These are phyloP conservation scores for Atopsyche davidsoni DNA, from an alignment of 1,140 invertebrate genomes.

Conservation along the genomic window DNA sequence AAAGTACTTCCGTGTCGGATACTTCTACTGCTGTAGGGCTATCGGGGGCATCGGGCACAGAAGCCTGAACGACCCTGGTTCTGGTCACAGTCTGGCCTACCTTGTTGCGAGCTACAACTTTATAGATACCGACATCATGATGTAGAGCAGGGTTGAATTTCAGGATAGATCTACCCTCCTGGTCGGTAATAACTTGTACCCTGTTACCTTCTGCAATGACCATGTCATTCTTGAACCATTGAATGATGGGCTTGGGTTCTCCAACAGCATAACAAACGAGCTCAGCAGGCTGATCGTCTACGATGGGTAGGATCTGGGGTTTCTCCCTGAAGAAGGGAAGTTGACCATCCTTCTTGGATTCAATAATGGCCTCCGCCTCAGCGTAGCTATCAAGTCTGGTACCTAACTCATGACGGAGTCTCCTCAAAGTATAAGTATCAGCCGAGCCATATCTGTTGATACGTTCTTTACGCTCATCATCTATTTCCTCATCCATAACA, in stretches of 20 bases:
- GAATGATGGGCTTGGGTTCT: constrained; percentile 82
- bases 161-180: constrained; percentile 71
- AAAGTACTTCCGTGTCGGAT: constrained; percentile 79
- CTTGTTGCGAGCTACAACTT: constrained; percentile 87
- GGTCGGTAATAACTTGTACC: constrained; percentile 68
- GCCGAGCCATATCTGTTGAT: constrained; percentile 70
- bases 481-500: constrained; percentile 94
- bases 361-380: constrained; percentile 77
- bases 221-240: constrained; percentile 94
- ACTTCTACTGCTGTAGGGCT: constrained; percentile 76
- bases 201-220: constrained; percentile 74
- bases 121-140: constrained; percentile 88
- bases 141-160: constrained; percentile 67
- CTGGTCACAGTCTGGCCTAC: constrained; percentile 70
- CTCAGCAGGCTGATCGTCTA: constrained; percentile 69
- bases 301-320: constrained; percentile 69
- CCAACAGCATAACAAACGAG: constrained; percentile 83
- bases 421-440: constrained; percentile 63
- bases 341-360: constrained; percentile 71
- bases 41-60: constrained; percentile 75
- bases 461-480: constrained; percentile 76
- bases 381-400: constrained; percentile 73
- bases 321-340: constrained; percentile 78
- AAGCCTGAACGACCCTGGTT: constrained; percentile 66
- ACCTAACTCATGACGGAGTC: constrained; percentile 75